Base-by-base conservation (phyloP, 2,113 vertebrate species). In the Anser brachyrhynchus region DNA sequence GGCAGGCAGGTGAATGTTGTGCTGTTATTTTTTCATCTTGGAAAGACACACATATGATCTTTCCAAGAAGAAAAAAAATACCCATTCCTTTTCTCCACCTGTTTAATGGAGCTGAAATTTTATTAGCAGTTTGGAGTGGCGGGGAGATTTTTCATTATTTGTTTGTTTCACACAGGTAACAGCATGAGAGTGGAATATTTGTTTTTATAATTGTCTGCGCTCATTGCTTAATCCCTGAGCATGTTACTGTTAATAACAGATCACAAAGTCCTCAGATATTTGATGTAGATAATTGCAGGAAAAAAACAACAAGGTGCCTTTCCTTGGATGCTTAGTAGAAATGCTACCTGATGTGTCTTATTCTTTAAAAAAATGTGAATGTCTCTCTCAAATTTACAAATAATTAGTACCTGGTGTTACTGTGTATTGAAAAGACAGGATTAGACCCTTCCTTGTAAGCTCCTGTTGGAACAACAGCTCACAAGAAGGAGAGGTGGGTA, bases 1-100 rank as follows among this genome's bases (percentile, higher is more conserved):
- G 81, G 77, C 37, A 65, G 29, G 12, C 74, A 91, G 66, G 49
- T 84, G 67, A 92, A 72, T 39, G 22, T 17, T 52, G 18, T 37
- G 7, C 7, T 61, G 13, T 3, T 87, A 46, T 66, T 91, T 91
- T 88, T 66, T 80, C 23, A 33, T 86, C 85, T 84, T 77, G 43
- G 72, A 92, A 88, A 92, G 59, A 80, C 15, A 80, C 2, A 64
- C 15, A 67, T 20, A 35, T 64, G 29, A 44, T 83, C 33, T 66
- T 89, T 94, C 61, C 79, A 90, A 80, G 52, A 90, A 71, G 55
- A 29, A 84, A 85, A 92, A 94, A 84, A 52, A 37, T 2, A 49
- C 2, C 10, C 33, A 2, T 22, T 14, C 8, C 6, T 72, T 71
- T 69, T 75, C 26, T 90, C 57, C 80, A 87, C 65, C 66, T 91